These are phyloP conservation scores for Nymphicus hollandicus DNA, from an alignment of 2,113 vertebrate species.

Conservation along the genomic window DNA sequence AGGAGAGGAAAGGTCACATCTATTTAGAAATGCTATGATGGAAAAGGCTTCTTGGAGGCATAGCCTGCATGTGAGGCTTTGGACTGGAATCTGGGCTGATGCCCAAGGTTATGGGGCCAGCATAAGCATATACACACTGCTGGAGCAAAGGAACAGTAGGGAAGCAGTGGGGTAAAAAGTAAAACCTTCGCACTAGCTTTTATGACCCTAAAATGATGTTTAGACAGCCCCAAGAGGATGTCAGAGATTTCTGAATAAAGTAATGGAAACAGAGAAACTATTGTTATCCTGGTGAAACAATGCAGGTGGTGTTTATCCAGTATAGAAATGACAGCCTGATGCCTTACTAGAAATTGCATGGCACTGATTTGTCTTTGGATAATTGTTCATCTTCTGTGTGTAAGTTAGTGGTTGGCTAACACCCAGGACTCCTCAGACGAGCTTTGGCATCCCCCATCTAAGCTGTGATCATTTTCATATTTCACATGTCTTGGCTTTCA, in stretches of 20 bases:
- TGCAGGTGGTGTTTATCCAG: conserved; percentile 1
- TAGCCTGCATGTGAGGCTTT: not conserved
- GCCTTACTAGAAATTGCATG: not conserved
- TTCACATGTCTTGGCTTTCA: conserved; percentile 12
- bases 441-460: not conserved
- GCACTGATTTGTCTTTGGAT: conserved; percentile 21
- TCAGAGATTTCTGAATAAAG: not conserved
- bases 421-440: conserved; percentile 15
- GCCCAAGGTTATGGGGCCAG: not conserved
- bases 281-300: not conserved
- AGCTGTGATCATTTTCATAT: conserved; percentile 58
- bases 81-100: not conserved
- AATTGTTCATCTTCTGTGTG: conserved; percentile 23
- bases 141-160: not conserved
- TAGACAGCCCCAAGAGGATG: not conserved
- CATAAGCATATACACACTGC: not conserved
- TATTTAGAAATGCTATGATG: not conserved
- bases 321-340: not conserved
- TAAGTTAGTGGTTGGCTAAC: not conserved
- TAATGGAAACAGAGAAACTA: not conserved
- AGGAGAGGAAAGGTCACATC: not conserved
- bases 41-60: not conserved
- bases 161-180: not conserved
- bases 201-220: not conserved
- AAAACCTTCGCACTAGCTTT: not conserved